phyloP scores from a whole-genome alignment of 2,888 invertebrate genomes.

The Tipula lateralis region DNA sequence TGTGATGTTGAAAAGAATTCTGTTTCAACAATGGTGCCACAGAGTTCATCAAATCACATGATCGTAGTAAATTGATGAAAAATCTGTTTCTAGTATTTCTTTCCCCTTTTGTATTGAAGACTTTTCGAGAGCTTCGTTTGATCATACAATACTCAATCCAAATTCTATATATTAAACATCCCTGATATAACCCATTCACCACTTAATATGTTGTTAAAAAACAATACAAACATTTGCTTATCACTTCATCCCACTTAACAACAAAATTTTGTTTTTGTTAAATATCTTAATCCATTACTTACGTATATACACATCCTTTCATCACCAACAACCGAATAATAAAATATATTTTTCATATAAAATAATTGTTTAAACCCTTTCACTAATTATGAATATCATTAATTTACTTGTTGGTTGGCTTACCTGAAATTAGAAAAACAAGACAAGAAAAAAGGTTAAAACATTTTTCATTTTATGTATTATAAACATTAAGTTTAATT shows the following conservation, averaged over 20 bases:
- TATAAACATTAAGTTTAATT: background rate
- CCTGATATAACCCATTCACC: too few relatives aligned
- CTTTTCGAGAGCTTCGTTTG: too few relatives aligned
- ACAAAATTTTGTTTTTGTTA: background rate
- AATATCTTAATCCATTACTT: constrained; percentile 6
- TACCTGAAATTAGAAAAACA: constrained; percentile 7
- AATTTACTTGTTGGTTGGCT: background rate
- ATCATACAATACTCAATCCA: too few relatives aligned
- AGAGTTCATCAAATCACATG: too few relatives aligned
- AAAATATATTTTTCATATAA: background rate
- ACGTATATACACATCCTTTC: background rate
- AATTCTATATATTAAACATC: too few relatives aligned
- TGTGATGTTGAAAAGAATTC: too few relatives aligned
- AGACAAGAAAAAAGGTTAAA: background rate
- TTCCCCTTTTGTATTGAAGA: too few relatives aligned
- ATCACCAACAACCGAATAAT: background rate
- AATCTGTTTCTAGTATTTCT: too few relatives aligned
- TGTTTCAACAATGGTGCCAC: too few relatives aligned
- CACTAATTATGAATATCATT: background rate
- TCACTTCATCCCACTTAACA: background rate
- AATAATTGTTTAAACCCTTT: background rate
- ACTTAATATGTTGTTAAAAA: background rate
- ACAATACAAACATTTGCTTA: background rate
- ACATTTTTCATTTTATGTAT: background rate
- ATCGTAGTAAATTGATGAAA: too few relatives aligned